Base-by-base conservation (phyloP, 2,797 vertebrate genomes). In the Amblyraja radiata region DNA sequence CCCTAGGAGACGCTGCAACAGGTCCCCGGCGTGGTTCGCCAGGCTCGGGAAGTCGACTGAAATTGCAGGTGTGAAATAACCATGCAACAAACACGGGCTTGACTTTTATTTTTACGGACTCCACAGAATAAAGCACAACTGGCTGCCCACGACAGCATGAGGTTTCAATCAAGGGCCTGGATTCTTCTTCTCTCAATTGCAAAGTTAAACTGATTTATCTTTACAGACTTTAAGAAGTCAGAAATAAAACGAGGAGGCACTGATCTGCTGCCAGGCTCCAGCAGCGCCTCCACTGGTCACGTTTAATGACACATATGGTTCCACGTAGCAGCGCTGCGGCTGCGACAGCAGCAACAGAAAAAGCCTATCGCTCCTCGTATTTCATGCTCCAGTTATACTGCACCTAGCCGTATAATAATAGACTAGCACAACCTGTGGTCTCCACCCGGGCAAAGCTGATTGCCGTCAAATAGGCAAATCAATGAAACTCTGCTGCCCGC, bases 111-210 rank as follows among this genome's bases (percentile, higher is more conserved):
- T 0, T 76, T 76, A 76, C 71, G 46, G 90, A 74, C 71, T 92
- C 8, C 36, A 46, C 71, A 25, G 76, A 46, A 76, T 92, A 25
- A 54, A 92, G 90, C 90, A 74, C 58, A 54, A 76, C 90, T 74
- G 90, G 6, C 90, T 76, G 90, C 90, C 46, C 71, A n/a, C 39
- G 74, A 94, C 96, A 96, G 96, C 97, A 98, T 97, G 97, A 97
- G 97, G 98, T 97, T 97, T 97, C 97, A 97, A 97, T 98, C 97
- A 98, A 97, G 97, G 96, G 95, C 96, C 97, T 96, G 97, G 97
- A 97, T 97, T 97, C 96, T 95, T 97, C 76, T 46, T 54, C 25
- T 36, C n/a, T 68, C 71, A 18, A 6, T 23, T 23, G 46, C 90
- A 58, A 92, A 74, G 71, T 92, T 92, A 92, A 92, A 92, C 90